Evolutionary conservation across 2,888 invertebrate species (phyloP), one percentile per base, ranked within the genome.

Genomic region (Apeira syringaria): DNA sequence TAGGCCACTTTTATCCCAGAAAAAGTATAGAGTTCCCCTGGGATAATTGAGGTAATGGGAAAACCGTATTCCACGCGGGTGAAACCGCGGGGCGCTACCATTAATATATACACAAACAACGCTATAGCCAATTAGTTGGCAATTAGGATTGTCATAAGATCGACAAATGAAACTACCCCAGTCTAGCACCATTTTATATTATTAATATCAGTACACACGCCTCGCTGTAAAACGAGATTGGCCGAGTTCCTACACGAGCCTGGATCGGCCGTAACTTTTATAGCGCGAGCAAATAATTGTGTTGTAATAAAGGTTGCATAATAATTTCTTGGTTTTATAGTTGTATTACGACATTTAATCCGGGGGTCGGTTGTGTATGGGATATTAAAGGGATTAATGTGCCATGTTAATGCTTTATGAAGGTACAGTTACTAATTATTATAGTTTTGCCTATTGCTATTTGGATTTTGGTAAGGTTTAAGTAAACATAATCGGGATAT

Each of bases 211-310:
- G 54, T 47, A 40, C 45, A 46, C 52, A 59, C 50, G 56, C 51
- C 45, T 36, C 53, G 61, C 39, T 51, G 44, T 66, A 60, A 67
- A 61, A 54, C 50, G 53, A 58, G 60, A 68, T 69, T 65, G 68
- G 57, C 50, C 40, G 36, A 52, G 63, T 56, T 55, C 56, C 47
- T 47, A 36, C 24, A 53, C 44, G 47, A 34, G 50, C 36, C 52
- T 52, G 53, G 42, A 33, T 43, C 26, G 39, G 44, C 53, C 31
- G 37, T 57, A 53, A 61, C 61, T 62, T 70, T 65, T 68, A 70
- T 60, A 51, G 54, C 46, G 42, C 38, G 52, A 47, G 48, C 43
- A 51, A 58, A 59, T 67, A 65, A 68, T 54, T 33, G 43, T 33
- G 50, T 30, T 27, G 47, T 61, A n/a, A n/a, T n/a, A 59, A 66